phyloP scores from a whole-genome alignment of 2,888 invertebrate species.

The Drosophila nr. perissopoda region DNA sequence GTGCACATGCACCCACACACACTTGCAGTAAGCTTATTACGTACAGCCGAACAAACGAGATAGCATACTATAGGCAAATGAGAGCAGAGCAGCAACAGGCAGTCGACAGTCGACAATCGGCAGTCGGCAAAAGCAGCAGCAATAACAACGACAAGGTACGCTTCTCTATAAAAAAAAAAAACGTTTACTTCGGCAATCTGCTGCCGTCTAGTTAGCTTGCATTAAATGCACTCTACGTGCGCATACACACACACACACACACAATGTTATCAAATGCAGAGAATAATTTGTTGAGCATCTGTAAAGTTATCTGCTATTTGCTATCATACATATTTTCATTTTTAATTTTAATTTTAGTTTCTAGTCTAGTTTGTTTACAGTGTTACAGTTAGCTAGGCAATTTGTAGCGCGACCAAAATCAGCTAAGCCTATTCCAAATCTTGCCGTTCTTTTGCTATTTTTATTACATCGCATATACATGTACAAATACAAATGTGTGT shows the following conservation, averaged over 20 bases:
- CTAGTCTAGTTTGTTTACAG: background rate
- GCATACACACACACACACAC: background rate
- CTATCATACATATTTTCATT: background rate
- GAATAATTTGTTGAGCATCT: background rate
- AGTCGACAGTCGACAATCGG: slow-evolving; percentile 23
- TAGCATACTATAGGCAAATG: slow-evolving; percentile 51
- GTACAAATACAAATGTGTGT: slow-evolving; percentile 7
- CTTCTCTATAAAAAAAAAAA: slow-evolving; percentile 31
- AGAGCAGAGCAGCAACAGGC: slow-evolving; percentile 62
- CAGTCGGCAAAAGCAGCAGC: slow-evolving; percentile 14
- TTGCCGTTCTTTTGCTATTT: slow-evolving; percentile 11
- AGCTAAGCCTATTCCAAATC: slow-evolving; percentile 12
- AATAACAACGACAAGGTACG: slow-evolving; percentile 20
- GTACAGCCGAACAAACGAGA: slow-evolving; percentile 47
- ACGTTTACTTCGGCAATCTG: slow-evolving; percentile 44
- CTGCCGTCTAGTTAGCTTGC: slow-evolving; percentile 43
- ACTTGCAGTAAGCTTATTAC: slow-evolving; percentile 66
- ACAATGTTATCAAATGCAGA: slow-evolving; percentile 16
- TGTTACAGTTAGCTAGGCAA: background rate
- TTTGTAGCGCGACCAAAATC: slow-evolving; percentile 30
- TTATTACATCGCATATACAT: background rate
- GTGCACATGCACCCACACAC: slow-evolving; percentile 57
- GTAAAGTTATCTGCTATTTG: background rate
- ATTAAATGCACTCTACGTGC: slow-evolving; percentile 36
- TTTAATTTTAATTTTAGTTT: background rate